Percentiles rank a stretch among this genome's conserved stretches.
These are phyloP conservation scores for Pedionomus torquatus DNA, from an alignment of 2,113 vertebrate species.

Conservation along the genomic window DNA sequence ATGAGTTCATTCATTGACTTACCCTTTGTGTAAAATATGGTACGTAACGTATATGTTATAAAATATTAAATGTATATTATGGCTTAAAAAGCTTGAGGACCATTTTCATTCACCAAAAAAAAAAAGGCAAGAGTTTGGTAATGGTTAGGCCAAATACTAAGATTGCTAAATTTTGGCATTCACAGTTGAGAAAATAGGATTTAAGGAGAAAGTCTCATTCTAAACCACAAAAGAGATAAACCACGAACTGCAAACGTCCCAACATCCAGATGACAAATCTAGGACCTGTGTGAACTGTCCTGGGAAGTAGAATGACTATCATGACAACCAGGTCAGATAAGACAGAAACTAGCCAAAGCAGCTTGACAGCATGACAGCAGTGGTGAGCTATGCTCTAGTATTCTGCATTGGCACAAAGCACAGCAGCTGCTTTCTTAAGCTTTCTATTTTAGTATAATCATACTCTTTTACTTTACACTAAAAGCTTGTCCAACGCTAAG, in stretches of 20 bases:
- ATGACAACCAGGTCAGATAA: background rate
- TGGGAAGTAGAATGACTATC: background rate
- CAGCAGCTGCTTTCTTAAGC: background rate
- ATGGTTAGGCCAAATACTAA: background rate
- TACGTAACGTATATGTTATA: background rate
- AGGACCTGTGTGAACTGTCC: background rate
- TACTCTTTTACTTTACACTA: background rate
- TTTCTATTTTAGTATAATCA: background rate
- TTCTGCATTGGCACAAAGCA: background rate
- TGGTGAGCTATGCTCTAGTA: background rate
- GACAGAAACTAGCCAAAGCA: background rate
- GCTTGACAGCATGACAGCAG: background rate
- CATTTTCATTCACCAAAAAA: background rate
- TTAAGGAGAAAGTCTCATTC: background rate
- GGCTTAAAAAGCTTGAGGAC: background rate
- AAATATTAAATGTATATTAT: background rate
- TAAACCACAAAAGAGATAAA: background rate
- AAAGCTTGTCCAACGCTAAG: background rate
- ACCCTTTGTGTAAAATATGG: background rate
- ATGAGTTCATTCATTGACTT: background rate
- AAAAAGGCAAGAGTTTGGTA: background rate
- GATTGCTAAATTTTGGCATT: background rate
- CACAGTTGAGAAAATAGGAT: background rate
- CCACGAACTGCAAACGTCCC: background rate
- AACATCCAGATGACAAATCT: background rate